These are phyloP conservation scores for Microtus richardsoni DNA, from an alignment of 2,113 vertebrate genomes.

Conservation along the genomic window DNA sequence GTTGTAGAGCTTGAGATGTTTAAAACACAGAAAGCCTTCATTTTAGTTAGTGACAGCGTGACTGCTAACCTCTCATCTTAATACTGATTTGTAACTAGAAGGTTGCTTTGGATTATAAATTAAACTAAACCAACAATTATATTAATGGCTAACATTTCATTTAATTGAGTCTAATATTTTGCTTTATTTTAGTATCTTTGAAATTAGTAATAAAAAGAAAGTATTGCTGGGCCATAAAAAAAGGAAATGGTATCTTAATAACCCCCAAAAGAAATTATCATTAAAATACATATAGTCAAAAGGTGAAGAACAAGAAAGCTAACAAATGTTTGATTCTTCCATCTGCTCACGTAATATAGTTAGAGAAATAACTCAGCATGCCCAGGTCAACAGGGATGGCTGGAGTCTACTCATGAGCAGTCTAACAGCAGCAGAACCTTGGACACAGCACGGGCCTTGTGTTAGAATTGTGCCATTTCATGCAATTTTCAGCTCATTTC, in stretches of 20 bases:
- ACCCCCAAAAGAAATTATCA: background rate
- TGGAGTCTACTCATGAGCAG: background rate
- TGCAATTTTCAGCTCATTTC: background rate
- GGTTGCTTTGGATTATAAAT: background rate
- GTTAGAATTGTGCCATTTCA: background rate
- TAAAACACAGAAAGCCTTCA: background rate
- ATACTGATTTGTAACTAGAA: background rate
- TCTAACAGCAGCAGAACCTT: too few relatives aligned
- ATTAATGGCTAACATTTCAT: background rate
- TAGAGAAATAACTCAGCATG: background rate
- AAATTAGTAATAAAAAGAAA: conserved; percentile 33
- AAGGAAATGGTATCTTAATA: background rate
- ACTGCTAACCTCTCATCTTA: background rate
- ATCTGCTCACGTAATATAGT: background rate
- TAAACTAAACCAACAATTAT: background rate
- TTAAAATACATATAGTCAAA: background rate
- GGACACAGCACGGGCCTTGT: background rate
- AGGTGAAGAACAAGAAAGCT: background rate
- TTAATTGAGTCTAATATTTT: background rate
- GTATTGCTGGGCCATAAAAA: background rate
- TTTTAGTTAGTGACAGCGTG: background rate
- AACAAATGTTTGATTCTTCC: conserved; percentile 2
- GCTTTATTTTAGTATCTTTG: conserved; percentile 1
- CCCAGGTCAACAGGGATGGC: background rate
- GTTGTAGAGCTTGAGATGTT: background rate